These are phyloP conservation scores for Desoria tigrina DNA, from an alignment of 2,888 invertebrate species.

Conservation along the genomic window DNA sequence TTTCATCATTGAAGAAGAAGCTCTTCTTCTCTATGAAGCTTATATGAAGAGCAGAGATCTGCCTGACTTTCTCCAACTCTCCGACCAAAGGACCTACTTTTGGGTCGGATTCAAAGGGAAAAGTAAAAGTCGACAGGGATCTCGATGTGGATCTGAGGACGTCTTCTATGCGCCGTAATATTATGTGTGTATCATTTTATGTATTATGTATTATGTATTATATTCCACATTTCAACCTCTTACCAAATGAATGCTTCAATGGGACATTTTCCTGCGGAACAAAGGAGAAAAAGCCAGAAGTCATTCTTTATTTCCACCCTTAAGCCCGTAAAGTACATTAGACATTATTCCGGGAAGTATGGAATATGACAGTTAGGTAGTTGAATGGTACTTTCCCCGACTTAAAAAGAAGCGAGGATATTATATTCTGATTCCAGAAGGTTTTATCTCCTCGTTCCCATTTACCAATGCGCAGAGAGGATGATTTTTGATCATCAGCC, in stretches of 20 bases:
- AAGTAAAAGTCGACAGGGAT: no score
- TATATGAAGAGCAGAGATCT: no score
- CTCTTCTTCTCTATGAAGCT: not conserved
- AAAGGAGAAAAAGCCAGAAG: slow-evolving; percentile 33
- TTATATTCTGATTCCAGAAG: no score
- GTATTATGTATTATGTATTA: not conserved
- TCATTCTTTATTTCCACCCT: slow-evolving; percentile 46
- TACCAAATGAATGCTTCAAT: slow-evolving; percentile 11
- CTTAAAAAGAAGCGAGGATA: no score
- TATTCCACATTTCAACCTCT: slow-evolving; percentile 7
- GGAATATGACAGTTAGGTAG: slow-evolving; percentile 49
- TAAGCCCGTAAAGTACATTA: slow-evolving; percentile 43
- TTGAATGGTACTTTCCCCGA: slow-evolving; percentile 49
- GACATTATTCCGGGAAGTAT: slow-evolving; percentile 28
- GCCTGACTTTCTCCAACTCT: no score
- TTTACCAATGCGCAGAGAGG: no score
- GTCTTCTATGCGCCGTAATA: not conserved
- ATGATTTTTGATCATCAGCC: no score
- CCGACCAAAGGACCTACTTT: no score
- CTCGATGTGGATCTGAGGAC: no score
- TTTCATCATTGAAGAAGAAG: slow-evolving; percentile 1
- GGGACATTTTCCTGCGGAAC: slow-evolving; percentile 1
- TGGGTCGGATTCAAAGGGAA: no score
- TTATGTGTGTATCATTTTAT: not conserved
- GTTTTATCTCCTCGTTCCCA: no score